Conservation (phyloP, 2,888 invertebrate genomes). For the Portevinia maculata region DNA sequence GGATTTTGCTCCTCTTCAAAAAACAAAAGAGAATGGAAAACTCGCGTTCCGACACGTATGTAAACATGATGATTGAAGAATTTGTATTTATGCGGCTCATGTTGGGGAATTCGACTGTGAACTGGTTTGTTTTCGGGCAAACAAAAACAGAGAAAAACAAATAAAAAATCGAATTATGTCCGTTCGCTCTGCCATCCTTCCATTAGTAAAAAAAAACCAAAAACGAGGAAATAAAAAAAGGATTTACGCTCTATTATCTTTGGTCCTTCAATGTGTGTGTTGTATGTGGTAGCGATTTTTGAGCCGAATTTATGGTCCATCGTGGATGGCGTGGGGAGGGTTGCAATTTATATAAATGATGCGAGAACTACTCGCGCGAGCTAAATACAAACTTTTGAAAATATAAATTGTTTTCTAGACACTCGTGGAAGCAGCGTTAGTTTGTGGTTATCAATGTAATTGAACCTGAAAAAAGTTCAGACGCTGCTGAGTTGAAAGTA, state of each 20-base stretch:
- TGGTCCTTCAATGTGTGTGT: constrained; percentile 14
- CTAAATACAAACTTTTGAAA: constrained; percentile 51
- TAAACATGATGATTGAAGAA: constrained; percentile 65
- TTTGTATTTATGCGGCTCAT: constrained; percentile 44
- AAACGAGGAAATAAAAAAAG: constrained; percentile 39
- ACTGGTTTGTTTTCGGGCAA: not conserved
- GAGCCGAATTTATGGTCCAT: constrained; percentile 56
- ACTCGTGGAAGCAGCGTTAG: constrained; percentile 33
- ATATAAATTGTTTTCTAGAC: constrained; percentile 49
- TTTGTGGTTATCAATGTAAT: constrained; percentile 50
- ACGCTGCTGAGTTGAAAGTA: not conserved
- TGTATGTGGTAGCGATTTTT: constrained; percentile 20
- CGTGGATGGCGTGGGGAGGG: constrained; percentile 21
- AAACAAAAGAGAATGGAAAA: not conserved
- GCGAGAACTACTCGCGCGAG: constrained; percentile 18
- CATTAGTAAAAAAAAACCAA: constrained; percentile 24
- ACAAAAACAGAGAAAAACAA: constrained; percentile 4
- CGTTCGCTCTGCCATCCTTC: constrained; percentile 14
- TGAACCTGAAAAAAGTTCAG: constrained; percentile 25
- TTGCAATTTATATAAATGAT: constrained; percentile 60
- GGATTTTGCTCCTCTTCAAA: not conserved
- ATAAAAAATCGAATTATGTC: constrained; percentile 40
- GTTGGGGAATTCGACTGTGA: constrained; percentile 45
- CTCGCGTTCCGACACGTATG: constrained; percentile 1
- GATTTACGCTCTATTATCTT: constrained; percentile 61